Conservation (phyloP, 2,113 vertebrate species). For the Crotalus viridis region DNA sequence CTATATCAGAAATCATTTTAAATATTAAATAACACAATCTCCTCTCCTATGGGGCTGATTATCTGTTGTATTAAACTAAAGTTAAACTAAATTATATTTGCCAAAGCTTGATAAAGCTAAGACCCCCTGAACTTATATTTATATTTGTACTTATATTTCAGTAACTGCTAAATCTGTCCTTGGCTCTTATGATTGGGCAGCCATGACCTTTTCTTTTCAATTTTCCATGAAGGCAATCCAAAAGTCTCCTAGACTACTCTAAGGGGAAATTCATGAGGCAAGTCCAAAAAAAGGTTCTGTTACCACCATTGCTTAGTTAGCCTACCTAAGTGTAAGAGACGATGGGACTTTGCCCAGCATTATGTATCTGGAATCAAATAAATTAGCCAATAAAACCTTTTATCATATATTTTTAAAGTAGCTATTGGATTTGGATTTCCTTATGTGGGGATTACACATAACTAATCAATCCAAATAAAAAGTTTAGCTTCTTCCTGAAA, state of each 20-base stretch:
- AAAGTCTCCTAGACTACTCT: neutral
- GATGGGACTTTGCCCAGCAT: neutral
- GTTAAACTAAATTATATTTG: neutral
- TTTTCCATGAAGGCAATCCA: neutral
- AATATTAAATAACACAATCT: neutral
- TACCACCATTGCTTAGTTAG: neutral
- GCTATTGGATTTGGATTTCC: neutral
- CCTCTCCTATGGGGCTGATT: neutral
- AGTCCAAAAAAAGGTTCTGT: neutral
- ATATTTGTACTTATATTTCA: neutral
- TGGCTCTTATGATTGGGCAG: neutral
- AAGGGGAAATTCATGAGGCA: neutral
- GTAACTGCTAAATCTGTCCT: neutral
- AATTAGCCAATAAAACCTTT: neutral
- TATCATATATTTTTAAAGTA: neutral
- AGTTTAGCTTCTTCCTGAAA: neutral
- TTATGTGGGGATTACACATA: neutral
- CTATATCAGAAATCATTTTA: neutral
- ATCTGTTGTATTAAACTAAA: neutral
- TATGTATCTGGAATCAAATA: neutral
- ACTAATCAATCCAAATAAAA: neutral
- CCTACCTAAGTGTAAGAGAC: neutral
- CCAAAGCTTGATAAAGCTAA: neutral
- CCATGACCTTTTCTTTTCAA: neutral
- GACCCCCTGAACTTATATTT: neutral